Evolutionary conservation across 2,888 invertebrate genomes (phyloP), one percentile per base, ranked within the genome.

Genomic region (Caenorhabditis afra): DNA sequence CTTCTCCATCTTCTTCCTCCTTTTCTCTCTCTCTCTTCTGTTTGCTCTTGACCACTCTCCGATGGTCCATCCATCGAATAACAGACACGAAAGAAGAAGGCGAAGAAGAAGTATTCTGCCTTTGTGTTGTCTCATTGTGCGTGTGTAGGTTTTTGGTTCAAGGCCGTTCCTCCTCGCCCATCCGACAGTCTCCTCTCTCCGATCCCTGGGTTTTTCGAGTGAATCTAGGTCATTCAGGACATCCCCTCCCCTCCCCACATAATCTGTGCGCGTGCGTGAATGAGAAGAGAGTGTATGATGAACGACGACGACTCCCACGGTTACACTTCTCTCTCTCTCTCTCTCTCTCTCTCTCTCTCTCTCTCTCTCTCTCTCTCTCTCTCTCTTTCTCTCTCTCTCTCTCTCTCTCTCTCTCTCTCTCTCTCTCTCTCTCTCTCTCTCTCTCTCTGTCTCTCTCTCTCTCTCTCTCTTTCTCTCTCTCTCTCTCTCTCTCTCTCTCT

Each of bases 161-260:
- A 71, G 71, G 71, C 71, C 71, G n/a, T 57, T 5, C 86, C 14
- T 66, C 82, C 16, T 75, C 64, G 23, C 83, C 81, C 11, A 81
- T 86, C 16, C 86, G 86, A 58, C 87, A 85, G 10, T 73, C 86
- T n/a, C 45, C 53, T 53, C 23, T 37, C 29, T 45, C 18, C 50
- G 18, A 52, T 47, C 47, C 14, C 41, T 18, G 22, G 45, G 41
- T 47, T 84, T 85, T n/a, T 79, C 81, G 14, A 79, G 50, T 65
- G 65, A 65, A 65, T 74, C 73, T 74, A 65, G 64, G 65, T 74
- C 73, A 65, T 59, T 74, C 59, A 65, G 65, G 64, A 65, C 65
- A 65, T 74, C 53, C 59, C 47, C 44, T 18, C 39, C 52, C 41
- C 61, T 49, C 29, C 18, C 5, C 50, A 49, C 44, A 65, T 65